Base-by-base conservation (phyloP, 2,888 invertebrate species). In the Pristionchus japonicus region DNA sequence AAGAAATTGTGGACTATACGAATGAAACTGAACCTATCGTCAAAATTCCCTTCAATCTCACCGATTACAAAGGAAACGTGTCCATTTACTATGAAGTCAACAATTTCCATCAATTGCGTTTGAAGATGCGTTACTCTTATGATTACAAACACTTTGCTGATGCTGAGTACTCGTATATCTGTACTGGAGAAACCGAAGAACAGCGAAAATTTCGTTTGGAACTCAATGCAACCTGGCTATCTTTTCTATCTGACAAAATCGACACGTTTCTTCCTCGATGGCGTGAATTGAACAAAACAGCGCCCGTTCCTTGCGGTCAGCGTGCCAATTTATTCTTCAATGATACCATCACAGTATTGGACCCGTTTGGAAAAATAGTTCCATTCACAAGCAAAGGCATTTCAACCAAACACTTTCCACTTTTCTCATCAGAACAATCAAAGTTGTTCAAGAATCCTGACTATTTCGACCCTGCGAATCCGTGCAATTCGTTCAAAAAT, bases 391-490 rank as follows among this genome's bases (percentile, higher is more conserved):
- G 27, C 4, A n/a, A n/a, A 0, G 17, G 34, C 47, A 43, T 77
- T 0, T n/a, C 43, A 20, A n/a, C 1, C 23, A n/a, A 57, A 7
- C 7, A n/a, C n/a, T n/a, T 2, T 57, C 57, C 57, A 9, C 3
- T 6, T 23, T 57, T 57, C 7, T 6, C 57, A 1, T 7, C 57
- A 9, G 9, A 57, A 57, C 0, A 23, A 20, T n/a, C 57, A 9
- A 57, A 57, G n/a, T 23, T 77, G 77, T 77, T 77, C 77, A 77
- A 47, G n/a, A 77, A 77, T 27, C 77, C 77, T 1, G 77, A 47
- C 1, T 6, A 27, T 15, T 77, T 27, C 47, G 23, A 31, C 40
- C 23, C 11, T 20, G 1, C 37, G 17, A 43, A 40, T 7, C 70
- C 70, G 0, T 77, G 77, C 23, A 15, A 47, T 0, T 40, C 27